A percentile compares a stretch with the other conserved stretches of the same genome.
Evolutionary conservation across 2,113 vertebrate genomes (phyloP).

Genomic region (Atlantisia rogersi): DNA sequence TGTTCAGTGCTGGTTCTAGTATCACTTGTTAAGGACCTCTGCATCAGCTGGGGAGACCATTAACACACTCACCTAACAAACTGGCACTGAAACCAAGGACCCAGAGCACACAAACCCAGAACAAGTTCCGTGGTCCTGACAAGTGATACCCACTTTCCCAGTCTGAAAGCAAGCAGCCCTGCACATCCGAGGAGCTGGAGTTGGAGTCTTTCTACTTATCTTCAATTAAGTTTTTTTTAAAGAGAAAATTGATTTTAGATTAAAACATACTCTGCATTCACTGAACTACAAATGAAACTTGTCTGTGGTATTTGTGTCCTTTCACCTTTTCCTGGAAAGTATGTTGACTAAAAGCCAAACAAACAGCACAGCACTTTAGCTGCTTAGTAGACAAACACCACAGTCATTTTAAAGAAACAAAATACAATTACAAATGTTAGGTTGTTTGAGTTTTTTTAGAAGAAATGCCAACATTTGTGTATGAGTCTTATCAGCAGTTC

Average conservation of each 20-base stretch:
- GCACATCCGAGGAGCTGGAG: not conserved
- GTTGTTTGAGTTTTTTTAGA: not conserved
- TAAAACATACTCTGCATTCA: not conserved
- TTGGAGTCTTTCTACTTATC: not conserved
- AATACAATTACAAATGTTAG: not conserved
- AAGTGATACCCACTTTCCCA: not conserved
- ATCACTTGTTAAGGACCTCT: not conserved
- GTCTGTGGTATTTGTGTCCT: conserved; percentile 57
- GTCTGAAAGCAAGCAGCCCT: not conserved
- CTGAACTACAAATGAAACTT: conserved; percentile 16
- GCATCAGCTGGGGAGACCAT: not conserved
- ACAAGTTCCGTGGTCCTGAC: not conserved
- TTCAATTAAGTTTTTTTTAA: not conserved
- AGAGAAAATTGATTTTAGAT: not conserved
- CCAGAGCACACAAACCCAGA: not conserved
- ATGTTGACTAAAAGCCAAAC: conserved; percentile 61
- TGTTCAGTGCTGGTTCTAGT: not conserved
- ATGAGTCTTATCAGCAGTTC: not conserved
- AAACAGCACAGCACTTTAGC: conserved; percentile 52
- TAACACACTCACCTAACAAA: not conserved
- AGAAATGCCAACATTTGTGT: not conserved
- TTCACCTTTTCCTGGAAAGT: conserved; percentile 73
- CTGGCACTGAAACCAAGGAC: not conserved
- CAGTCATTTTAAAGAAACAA: not conserved
- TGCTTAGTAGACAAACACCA: not conserved